phyloP scores from a whole-genome alignment of 2,888 invertebrate species.

The Drosophila differens region DNA sequence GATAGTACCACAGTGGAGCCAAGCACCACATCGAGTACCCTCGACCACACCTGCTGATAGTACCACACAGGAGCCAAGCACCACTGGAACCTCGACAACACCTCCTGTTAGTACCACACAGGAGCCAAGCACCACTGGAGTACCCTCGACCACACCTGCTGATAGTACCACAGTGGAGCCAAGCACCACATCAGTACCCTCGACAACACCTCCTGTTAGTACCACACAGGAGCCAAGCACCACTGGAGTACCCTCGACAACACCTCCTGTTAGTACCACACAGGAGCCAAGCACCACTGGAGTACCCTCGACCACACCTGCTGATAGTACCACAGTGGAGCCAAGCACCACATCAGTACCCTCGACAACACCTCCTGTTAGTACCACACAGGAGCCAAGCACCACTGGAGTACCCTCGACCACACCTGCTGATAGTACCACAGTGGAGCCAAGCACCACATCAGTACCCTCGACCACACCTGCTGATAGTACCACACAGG shows the following conservation, averaged over 20 bases:
- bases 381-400: background rate
- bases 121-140: background rate
- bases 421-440: background rate
- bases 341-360: background rate
- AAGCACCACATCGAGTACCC: background rate
- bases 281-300: conserved; percentile 7
- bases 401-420: conserved; percentile 12
- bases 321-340: background rate
- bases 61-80: conserved; percentile 4
- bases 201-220: background rate
- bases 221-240: background rate
- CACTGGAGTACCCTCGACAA: background rate
- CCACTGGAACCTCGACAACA: background rate
- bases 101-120: background rate
- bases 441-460: background rate
- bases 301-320: background rate
- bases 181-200: background rate
- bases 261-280: conserved; percentile 6
- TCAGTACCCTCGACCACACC: background rate
- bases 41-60: background rate
- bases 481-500: background rate
- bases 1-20: background rate
- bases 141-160: background rate
- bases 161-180: background rate
- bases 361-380: conserved; percentile 7